These are phyloP conservation scores for Botia kubotai DNA, from an alignment of 2,797 vertebrate genomes.

Conservation along the genomic window DNA sequence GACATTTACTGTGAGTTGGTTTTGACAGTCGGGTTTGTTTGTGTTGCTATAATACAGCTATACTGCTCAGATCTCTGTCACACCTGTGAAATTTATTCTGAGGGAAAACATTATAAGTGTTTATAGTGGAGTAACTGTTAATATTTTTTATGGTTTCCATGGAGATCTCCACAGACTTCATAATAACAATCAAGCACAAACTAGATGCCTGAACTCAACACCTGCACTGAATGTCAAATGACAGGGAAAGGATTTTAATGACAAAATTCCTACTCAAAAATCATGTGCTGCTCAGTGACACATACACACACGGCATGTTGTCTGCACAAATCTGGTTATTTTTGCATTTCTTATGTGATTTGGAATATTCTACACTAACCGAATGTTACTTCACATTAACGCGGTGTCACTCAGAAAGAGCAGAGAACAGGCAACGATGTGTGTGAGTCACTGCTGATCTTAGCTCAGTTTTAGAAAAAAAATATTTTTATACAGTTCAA, in stretches of 20 bases:
- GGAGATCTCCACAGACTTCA: not conserved
- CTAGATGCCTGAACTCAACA: conserved; percentile 17
- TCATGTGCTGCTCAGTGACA: not conserved
- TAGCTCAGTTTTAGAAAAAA: conserved; percentile 56
- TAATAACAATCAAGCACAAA: conserved; percentile 50
- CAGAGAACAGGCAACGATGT: conserved; percentile 43
- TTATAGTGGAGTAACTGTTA: not conserved
- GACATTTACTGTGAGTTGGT: conserved; percentile 60
- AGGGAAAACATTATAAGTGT: not conserved
- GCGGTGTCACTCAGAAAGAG: conserved; percentile 45
- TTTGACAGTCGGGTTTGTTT: conserved; percentile 36
- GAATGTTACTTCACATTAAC: conserved; percentile 61
- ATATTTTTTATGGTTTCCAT: too few species aligned
- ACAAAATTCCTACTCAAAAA: conserved; percentile 24
- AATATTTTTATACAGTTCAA: conserved; percentile 65
- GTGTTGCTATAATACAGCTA: conserved; percentile 6
- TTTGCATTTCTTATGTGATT: conserved; percentile 49
- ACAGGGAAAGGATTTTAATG: conserved; percentile 59
- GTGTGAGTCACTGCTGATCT: conserved; percentile 67
- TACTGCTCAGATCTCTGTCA: not conserved
- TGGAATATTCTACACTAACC: conserved; percentile 55
- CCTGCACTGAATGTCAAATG: conserved; percentile 58
- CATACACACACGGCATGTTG: not conserved
- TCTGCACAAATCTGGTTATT: conserved; percentile 48
- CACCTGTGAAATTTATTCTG: conserved; percentile 8